Percentiles rank a stretch among this genome's conserved stretches.
Conservation (phyloP, 2,888 invertebrate species). For the Spilarctia lutea region DNA sequence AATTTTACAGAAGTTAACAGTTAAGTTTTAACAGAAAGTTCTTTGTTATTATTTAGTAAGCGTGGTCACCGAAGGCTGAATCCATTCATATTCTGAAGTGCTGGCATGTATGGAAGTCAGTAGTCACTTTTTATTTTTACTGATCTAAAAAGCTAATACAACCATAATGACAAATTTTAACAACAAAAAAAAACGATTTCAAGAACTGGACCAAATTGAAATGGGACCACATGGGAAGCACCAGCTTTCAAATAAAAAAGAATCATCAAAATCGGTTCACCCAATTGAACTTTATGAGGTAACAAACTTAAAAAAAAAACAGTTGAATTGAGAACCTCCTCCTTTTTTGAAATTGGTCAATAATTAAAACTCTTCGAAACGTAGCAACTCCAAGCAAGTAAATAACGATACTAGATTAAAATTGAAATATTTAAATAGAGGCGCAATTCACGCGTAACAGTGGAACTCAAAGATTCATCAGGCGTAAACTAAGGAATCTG, state of each 20-base stretch:
- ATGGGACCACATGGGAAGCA: too few relatives aligned
- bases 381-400: not conserved
- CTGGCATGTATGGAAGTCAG: not conserved
- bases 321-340: too few relatives aligned
- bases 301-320: too few relatives aligned
- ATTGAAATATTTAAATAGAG: constrained; percentile 3
- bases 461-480: not conserved
- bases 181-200: too few relatives aligned
- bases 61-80: not conserved
- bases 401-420: not conserved
- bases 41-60: not conserved
- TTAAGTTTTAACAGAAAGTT: not conserved
- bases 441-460: not conserved
- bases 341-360: too few relatives aligned
- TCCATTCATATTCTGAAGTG: not conserved
- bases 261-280: too few relatives aligned
- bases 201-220: too few relatives aligned
- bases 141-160: not conserved
- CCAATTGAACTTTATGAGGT: too few relatives aligned
- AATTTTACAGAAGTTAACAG: too few relatives aligned
- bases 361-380: not conserved
- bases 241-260: too few relatives aligned
- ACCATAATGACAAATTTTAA: not conserved
- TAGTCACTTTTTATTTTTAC: not conserved
- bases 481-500: not conserved